Base-by-base conservation (phyloP, 2,113 vertebrate species). In the Ctenomys sociabilis region DNA sequence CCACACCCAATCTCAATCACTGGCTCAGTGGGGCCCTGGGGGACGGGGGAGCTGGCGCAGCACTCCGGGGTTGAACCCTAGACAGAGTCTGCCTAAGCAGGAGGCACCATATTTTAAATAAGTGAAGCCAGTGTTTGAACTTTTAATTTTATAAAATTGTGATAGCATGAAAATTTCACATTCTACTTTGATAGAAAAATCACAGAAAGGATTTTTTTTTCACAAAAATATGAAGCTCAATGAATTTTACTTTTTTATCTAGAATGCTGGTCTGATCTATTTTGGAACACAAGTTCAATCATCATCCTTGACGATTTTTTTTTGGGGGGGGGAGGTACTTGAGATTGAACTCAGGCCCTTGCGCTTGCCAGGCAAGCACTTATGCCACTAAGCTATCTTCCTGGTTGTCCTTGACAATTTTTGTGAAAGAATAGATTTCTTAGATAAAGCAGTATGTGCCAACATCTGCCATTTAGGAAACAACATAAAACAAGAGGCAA, bases 131-230 rank as follows among this genome's bases (percentile, higher is more conserved):
- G 9, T n/a, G 8, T 88, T 92, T 61, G 35, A 73, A 66, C 37
- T 12, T 88, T 95, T 11, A 83, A 93, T 83, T 81, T 95, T 72
- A 59, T 21, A 59, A 87, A 93, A 70, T 70, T 88, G 2, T 72
- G 40, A 52, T 52, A 45, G 22, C 49, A 63, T n/a, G 11, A 75
- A 77, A 83, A 59, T 0, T 2, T 83, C 30, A 52, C 57, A 86
- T 61, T 95, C 95, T 94, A 40, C 54, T 93, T 72, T 93, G 32
- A 93, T 52, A 73, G 52, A 4, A 72, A 77, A 96, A 93, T 87
- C 10, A 66, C 43, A 83, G 40, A 54, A 75, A 40, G 1, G 0
- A 12, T 17, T 21, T 32, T 83, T 66, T 77, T 68, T 22, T 1
- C 12, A 21, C 28, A 89, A 82, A 87, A 96, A 43, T 85, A 24